A percentile compares a stretch with the other conserved stretches of the same genome.
Conservation (phyloP, 2,797 vertebrate genomes). For the Smutsia gigantea region DNA sequence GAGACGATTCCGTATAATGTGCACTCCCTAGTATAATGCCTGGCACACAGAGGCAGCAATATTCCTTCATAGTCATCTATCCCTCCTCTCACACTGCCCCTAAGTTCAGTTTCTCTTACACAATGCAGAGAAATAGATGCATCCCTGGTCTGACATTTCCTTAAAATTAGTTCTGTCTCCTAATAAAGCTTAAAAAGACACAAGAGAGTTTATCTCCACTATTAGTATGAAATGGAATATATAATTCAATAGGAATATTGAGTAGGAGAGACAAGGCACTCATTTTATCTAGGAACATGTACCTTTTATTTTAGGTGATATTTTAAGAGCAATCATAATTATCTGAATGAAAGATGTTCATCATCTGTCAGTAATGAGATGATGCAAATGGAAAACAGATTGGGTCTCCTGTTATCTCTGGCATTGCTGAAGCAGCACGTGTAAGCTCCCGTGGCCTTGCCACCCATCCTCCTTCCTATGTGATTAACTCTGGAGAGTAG, state of each 20-base stretch:
- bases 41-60: not conserved
- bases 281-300: not conserved
- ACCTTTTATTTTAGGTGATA: not conserved
- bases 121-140: not conserved
- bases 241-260: constrained; percentile 38
- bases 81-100: not conserved
- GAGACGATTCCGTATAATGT: not conserved
- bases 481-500: not conserved
- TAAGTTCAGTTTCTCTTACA: not conserved
- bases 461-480: not conserved
- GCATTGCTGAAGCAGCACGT: not conserved
- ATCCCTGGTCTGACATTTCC: constrained; percentile 21
- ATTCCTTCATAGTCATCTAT: not conserved
- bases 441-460: not conserved
- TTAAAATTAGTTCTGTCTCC: constrained; percentile 50
- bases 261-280: not conserved
- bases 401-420: not conserved
- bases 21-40: not conserved
- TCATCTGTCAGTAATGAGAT: not conserved
- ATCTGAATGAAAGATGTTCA: not conserved
- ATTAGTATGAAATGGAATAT: not conserved
- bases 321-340: constrained; percentile 27
- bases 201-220: not conserved
- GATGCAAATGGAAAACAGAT: not conserved
- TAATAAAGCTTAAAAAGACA: constrained; percentile 27